These are phyloP conservation scores for Harpegnathos saltator DNA, from an alignment of 1,140 invertebrate species.

Conservation along the genomic window DNA sequence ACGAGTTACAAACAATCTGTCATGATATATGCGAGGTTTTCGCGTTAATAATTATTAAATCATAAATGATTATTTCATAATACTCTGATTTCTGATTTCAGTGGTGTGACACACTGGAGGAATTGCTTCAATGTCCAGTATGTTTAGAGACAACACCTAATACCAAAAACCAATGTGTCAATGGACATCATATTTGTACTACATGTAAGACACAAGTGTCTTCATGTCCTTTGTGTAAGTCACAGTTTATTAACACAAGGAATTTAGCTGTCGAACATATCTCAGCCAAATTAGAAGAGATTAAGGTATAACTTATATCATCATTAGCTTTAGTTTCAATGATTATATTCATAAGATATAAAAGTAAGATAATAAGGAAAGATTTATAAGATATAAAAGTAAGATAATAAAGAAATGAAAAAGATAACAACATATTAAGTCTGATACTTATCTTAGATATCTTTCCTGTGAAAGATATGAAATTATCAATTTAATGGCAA, in stretches of 20 bases:
- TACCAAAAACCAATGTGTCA: slow-evolving; percentile 66
- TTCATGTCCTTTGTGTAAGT: slow-evolving; percentile 74
- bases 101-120: slow-evolving; percentile 72
- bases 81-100: slow-evolving; percentile 12
- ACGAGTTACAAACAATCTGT: background rate
- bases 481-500: slow-evolving; percentile 2
- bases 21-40: background rate
- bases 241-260: slow-evolving; percentile 63
- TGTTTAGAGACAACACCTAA: slow-evolving; percentile 69
- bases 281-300: slow-evolving; percentile 69
- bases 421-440: background rate
- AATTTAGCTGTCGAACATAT: slow-evolving; percentile 73
- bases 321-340: no score
- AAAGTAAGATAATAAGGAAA: background rate
- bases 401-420: background rate
- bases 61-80: background rate
- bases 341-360: no score
- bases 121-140: slow-evolving; percentile 76
- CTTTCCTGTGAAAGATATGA: slow-evolving; percentile 24
- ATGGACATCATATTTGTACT: slow-evolving; percentile 77
- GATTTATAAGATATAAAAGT: background rate
- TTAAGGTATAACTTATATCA: slow-evolving; percentile 67
- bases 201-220: slow-evolving; percentile 60
- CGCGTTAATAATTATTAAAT: background rate
- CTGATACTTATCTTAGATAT: background rate